phyloP scores from a whole-genome alignment of 2,797 vertebrate species.

The Synanceia verrucosa region DNA sequence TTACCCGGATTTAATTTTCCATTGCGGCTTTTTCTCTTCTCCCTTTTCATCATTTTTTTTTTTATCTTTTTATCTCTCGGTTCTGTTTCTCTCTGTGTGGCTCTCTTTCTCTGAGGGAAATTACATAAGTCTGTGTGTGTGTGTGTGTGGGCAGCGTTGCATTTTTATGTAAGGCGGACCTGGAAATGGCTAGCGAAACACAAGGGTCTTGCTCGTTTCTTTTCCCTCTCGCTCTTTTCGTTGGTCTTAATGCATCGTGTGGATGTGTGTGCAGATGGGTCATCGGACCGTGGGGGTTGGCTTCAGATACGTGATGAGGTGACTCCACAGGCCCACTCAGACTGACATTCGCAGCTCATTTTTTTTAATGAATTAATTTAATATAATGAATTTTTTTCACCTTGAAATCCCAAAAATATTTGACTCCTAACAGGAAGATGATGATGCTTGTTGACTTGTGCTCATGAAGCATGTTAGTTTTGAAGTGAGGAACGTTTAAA shows the following conservation, averaged over 20 bases:
- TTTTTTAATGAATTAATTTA: neutral
- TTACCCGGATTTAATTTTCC: slow-evolving; percentile 46
- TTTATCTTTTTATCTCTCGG: slow-evolving; percentile 45
- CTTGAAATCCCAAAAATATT: slow-evolving; percentile 10
- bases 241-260: slow-evolving; percentile 27
- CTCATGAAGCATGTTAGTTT: neutral
- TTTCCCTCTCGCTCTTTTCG: slow-evolving; percentile 1
- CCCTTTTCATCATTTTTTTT: slow-evolving; percentile 34
- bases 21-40: slow-evolving; percentile 23
- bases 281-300: slow-evolving; percentile 40
- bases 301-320: slow-evolving; percentile 28
- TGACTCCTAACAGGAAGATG: slow-evolving; percentile 10
- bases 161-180: slow-evolving; percentile 76
- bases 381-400: no score
- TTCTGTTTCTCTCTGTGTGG: slow-evolving; percentile 39
- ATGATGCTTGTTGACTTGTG: slow-evolving; percentile 11
- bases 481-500: neutral
- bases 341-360: neutral
- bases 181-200: slow-evolving; percentile 70
- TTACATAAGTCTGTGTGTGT: slow-evolving; percentile 70
- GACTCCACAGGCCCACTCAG: slow-evolving; percentile 35
- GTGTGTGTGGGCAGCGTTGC: slow-evolving; percentile 54
- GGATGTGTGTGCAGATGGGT: slow-evolving; percentile 20
- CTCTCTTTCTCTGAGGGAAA: slow-evolving; percentile 67
- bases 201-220: slow-evolving; percentile 58